phyloP scores from a whole-genome alignment of 2,113 vertebrate genomes.

The Candoia aspera region DNA sequence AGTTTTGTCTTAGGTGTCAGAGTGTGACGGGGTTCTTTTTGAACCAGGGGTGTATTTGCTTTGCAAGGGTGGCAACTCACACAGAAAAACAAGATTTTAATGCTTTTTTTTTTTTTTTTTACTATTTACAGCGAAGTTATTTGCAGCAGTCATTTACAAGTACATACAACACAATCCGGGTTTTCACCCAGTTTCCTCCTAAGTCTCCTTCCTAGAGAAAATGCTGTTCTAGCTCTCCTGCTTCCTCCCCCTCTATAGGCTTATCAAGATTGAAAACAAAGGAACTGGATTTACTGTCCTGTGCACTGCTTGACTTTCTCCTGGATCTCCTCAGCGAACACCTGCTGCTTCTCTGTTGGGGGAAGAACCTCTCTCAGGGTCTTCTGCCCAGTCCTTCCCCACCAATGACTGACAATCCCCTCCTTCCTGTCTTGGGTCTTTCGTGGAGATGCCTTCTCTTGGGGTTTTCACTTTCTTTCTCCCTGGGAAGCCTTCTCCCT shows the following conservation, averaged over 20 bases:
- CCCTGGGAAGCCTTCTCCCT: background rate
- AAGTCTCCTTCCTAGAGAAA: background rate
- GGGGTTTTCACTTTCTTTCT: background rate
- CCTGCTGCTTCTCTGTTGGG: background rate
- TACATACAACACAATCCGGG: background rate
- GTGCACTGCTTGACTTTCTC: background rate
- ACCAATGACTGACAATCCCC: too few relatives aligned
- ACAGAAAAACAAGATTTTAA: background rate
- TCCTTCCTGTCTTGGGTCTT: background rate
- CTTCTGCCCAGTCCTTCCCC: background rate
- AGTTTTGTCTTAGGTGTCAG: background rate
- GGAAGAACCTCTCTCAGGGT: background rate
- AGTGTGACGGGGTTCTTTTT: background rate
- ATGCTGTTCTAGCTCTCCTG: background rate
- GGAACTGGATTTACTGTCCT: background rate
- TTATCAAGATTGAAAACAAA: background rate
- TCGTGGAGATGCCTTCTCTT: background rate
- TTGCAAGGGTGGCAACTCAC: background rate
- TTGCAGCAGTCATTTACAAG: background rate
- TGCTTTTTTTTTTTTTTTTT: too few relatives aligned
- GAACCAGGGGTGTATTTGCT: background rate
- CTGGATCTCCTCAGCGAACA: background rate
- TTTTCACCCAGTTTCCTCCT: background rate
- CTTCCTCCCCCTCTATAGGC: background rate
- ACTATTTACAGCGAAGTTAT: too few relatives aligned